phyloP scores from a whole-genome alignment of 2,797 vertebrate genomes.

The Aeoliscus strigatus region DNA sequence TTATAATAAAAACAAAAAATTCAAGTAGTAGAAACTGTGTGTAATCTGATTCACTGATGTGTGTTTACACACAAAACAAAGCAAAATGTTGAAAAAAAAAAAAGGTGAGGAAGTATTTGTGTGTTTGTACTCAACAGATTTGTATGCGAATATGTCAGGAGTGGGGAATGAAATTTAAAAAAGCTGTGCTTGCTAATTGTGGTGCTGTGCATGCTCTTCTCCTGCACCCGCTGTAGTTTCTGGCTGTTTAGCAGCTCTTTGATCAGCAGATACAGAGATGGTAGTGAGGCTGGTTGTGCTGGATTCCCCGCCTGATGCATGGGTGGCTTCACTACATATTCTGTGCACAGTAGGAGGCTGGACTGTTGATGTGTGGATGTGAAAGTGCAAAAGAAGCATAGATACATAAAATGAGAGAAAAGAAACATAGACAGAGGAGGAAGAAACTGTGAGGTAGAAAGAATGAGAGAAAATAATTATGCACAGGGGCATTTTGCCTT shows the following conservation, averaged over 20 bases:
- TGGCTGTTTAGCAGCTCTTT: constrained; percentile 67
- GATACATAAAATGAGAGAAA: constrained; percentile 4
- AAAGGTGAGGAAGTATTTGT: constrained; percentile 6
- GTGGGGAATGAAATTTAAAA: constrained; percentile 24
- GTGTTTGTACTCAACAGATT: constrained; percentile 7
- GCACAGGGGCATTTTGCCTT: constrained; percentile 12
- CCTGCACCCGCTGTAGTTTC: constrained; percentile 54
- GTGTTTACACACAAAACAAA: too few species aligned
- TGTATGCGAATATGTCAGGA: constrained; percentile 27
- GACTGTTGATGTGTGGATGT: constrained; percentile 4
- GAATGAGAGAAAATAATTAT: constrained; percentile 15
- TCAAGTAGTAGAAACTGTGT: too few species aligned
- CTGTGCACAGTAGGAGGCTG: constrained; percentile 40
- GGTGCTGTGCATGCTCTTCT: constrained; percentile 40
- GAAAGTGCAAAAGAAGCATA: constrained; percentile 1
- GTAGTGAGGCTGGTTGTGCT: constrained; percentile 38
- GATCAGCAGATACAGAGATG: constrained; percentile 65
- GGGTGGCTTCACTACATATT: constrained; percentile 37
- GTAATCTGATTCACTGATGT: too few species aligned
- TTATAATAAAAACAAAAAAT: too few species aligned
- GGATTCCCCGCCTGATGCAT: constrained; percentile 36
- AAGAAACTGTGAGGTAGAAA: neutral
- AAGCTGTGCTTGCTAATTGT: constrained; percentile 52
- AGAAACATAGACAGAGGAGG: neutral
- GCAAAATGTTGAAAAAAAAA: neutral